phyloP scores from a whole-genome alignment of 2,888 invertebrate species.

The Shargacucullia verbasci region DNA sequence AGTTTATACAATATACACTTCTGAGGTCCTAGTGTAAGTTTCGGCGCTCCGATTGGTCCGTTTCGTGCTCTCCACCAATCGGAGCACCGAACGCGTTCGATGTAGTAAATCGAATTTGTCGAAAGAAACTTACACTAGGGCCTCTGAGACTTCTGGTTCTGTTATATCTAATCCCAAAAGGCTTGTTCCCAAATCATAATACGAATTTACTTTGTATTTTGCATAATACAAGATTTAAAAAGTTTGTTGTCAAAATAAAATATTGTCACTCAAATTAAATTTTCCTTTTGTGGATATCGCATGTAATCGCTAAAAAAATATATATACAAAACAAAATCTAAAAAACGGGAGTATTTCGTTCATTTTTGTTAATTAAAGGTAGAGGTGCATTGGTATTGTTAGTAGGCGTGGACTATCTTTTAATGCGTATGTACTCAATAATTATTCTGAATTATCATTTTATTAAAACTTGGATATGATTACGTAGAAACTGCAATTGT shows the following conservation, averaged over 20 bases:
- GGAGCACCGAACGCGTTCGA: no score
- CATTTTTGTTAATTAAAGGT: constrained; percentile 6
- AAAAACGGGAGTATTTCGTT: constrained; percentile 8
- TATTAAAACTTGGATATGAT: neutral
- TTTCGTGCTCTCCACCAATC: no score
- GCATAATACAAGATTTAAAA: no score
- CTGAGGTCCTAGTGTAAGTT: no score
- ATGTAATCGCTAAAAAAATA: constrained; percentile 11
- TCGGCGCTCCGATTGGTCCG: no score
- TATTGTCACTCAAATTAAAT: constrained; percentile 40
- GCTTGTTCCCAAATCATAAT: no score
- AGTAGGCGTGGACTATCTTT: constrained; percentile 24
- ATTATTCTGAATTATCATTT: neutral
- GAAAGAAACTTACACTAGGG: no score
- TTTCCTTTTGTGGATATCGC: constrained; percentile 34
- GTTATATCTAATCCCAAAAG: no score
- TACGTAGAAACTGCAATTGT: constrained; percentile 1
- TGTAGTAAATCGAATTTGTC: no score
- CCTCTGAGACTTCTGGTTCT: no score
- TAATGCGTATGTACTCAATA: constrained; percentile 45
- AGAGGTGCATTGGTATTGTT: constrained; percentile 17
- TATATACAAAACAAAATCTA: constrained; percentile 16
- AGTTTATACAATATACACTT: no score
- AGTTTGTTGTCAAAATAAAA: constrained; percentile 13
- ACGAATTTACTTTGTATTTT: no score